Evolutionary conservation across 2,113 vertebrate species (phyloP), one percentile per base, ranked within the genome.

Genomic region (Tauraco erythrolophus): DNA sequence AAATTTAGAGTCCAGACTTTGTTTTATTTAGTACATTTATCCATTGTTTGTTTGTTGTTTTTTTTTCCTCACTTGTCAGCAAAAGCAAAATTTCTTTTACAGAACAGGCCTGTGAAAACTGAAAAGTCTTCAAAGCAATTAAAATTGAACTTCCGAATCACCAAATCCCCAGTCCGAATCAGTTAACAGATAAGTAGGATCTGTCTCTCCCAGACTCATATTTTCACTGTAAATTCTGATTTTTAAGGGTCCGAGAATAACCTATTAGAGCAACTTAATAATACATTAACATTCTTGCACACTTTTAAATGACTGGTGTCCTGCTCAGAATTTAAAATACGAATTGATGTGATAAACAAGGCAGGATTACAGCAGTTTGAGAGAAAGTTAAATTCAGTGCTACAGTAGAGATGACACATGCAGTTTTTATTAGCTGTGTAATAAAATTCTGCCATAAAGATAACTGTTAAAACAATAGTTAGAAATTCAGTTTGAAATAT

Each of bases 1-100:
- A 89, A 71, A 41, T 27, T n/a, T 86, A 48, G 60, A 64, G 10
- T 22, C 41, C 31, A 69, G 19, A 54, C 46, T 22, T 54, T 43
- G 10, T 85, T 30, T 93, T 92, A 84, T 68, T 71, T 94, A 88
- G 62, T 70, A 19, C 28, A 60, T 84, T 69, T 96, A 64, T 66
- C 54, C 51, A 27, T 39, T 70, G 39, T 66, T 71, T n/a, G 10
- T 5, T 90, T 83, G 95, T 95, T 76, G 10, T 19, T 9, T 5
- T 90, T 83, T 96, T 95, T 76, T 18, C 19, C 66, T 94, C 62
- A 75, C 60, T 81, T 90, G 25, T 68, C 71, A 95, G 31, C 23
- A 87, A 91, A 96, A 96, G 10, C 22, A 96, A 94, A 83, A 51
- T 72, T 93, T 84, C 7, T 83, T 85, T 82, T 89, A 21, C 41